Base-by-base conservation (phyloP, 2,113 vertebrate species). In the Chlamydotis undulata region DNA sequence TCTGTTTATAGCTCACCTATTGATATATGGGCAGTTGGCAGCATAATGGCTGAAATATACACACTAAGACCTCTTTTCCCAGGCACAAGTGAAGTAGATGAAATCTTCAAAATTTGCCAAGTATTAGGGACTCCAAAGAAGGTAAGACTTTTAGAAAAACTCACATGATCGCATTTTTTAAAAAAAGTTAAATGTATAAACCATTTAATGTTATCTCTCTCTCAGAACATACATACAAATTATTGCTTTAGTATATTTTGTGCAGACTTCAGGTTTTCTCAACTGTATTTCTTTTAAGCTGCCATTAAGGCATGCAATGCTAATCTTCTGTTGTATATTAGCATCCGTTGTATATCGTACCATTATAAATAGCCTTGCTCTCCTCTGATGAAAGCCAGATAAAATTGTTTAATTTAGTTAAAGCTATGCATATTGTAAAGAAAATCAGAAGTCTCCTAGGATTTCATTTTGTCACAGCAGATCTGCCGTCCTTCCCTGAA, bases 21-120 rank as follows among this genome's bases (percentile, higher is more conserved):
- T 87, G 99, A 99, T 49, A 93, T 99, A 75, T 99, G 99, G 99
- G 99, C 99, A 33, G 98, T 99, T 60, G 99, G 99, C 85, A 99
- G 99, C 94, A 99, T 99, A 82, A 99, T 99, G 99, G 99, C 99
- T 14, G 99, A 99, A 67, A 97, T 99, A 5, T 99, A 99, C 82
- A 99, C 99, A 2, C 97, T 99, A 49, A 98, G 99, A 61, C 99
- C 99, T 10, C 99, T 99, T 84, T 99, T 99, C 89, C 99, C 99
- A 23, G 99, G 99, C n/a, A 99, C 99, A 89, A 99, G 99, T 57
- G 99, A 99, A 94, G 99, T 99, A 49, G 99, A 99, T 89, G 99
- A 99, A 97, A 99, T 99, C 96, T 99, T 99, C 97, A 99, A 99
- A 98, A 99, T 99, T 95, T 99, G 99, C 98, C 99, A 99, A 98